Evolutionary conservation across 2,797 vertebrate genomes (phyloP).

Genomic region (Siniperca obscura): DNA sequence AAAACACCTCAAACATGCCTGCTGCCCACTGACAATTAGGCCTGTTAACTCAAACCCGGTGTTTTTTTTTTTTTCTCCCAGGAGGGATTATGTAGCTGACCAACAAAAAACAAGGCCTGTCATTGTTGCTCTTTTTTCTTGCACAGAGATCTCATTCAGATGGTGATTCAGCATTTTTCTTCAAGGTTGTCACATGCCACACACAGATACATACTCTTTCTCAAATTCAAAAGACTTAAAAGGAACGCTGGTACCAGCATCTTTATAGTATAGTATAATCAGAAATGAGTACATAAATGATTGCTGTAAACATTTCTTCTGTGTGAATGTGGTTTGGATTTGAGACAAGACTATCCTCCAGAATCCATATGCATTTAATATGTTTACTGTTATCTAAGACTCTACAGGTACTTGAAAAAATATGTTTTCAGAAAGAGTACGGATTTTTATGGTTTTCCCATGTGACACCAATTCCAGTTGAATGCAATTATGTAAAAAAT

Average conservation of each 20-base stretch:
- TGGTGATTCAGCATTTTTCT: conserved; percentile 70
- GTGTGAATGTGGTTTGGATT: conserved; percentile 6
- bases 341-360: neutral
- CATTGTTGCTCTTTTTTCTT: conserved; percentile 62
- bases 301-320: neutral
- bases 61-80: conserved; percentile 3
- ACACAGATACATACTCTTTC: neutral
- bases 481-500: neutral
- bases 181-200: conserved; percentile 60
- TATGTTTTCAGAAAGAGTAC: neutral
- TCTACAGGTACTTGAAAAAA: neutral
- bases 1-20: neutral
- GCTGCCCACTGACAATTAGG: neutral
- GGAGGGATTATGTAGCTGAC: conserved; percentile 50
- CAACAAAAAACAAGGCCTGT: conserved; percentile 69
- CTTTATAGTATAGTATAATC: neutral
- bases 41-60: neutral
- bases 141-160: conserved; percentile 57
- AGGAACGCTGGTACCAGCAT: neutral
- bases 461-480: neutral
- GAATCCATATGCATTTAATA: neutral
- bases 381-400: neutral
- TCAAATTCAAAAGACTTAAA: conserved; percentile 10
- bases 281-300: neutral
- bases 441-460: neutral